Percentiles rank a stretch among this genome's conserved stretches.
Conservation (phyloP, 2,113 vertebrate species). For the Salvelinus sp. region DNA sequence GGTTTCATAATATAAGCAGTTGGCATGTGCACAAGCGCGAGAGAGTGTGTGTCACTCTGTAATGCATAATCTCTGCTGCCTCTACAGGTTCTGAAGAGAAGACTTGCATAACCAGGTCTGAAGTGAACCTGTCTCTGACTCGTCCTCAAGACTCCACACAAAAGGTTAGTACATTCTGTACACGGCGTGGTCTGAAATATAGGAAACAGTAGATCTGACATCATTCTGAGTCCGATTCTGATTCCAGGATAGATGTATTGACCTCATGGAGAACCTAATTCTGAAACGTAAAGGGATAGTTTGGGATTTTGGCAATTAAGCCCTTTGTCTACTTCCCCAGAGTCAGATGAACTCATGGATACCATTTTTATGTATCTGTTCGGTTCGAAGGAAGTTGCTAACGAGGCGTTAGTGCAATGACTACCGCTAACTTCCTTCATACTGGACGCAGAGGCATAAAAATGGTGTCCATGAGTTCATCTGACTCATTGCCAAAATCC, state of each 20-base stretch:
- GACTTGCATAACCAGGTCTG: slow-evolving; percentile 25
- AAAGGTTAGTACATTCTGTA: slow-evolving; percentile 41
- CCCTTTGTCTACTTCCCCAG: too few relatives aligned
- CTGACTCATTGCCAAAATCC: too few relatives aligned
- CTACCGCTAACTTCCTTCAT: too few relatives aligned
- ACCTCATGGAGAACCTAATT: background rate
- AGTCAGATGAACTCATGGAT: too few relatives aligned
- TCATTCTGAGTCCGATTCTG: background rate
- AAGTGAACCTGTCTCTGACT: slow-evolving; percentile 8
- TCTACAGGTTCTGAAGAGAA: slow-evolving; percentile 36
- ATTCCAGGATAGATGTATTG: background rate
- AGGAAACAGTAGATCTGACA: background rate
- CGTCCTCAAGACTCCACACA: slow-evolving; percentile 13
- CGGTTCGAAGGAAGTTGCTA: too few relatives aligned
- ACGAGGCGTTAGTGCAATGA: too few relatives aligned
- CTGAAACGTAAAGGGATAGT: background rate
- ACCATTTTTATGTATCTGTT: too few relatives aligned
- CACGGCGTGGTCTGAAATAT: background rate
- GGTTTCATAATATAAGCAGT: slow-evolving; percentile 52
- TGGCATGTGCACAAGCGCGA: background rate
- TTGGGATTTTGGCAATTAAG: too few relatives aligned
- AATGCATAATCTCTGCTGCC: slow-evolving; percentile 25
- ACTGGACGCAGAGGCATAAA: too few relatives aligned
- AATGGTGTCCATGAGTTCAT: too few relatives aligned
- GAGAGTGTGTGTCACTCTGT: background rate